Base-by-base conservation (phyloP, 2,888 invertebrate genomes). In the Yponomeuta cagnagella region DNA sequence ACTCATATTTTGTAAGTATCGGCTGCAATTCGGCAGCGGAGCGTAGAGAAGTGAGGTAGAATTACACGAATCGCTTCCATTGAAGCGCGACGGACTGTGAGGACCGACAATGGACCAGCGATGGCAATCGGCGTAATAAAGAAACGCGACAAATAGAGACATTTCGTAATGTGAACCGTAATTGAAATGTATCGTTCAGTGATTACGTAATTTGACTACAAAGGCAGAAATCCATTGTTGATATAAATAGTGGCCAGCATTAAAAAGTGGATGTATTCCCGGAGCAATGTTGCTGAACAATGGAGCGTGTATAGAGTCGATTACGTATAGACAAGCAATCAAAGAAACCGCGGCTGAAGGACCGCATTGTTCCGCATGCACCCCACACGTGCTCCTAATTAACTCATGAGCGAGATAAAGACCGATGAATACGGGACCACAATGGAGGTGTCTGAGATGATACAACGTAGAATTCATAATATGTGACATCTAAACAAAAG, bases 261-360 rank as follows among this genome's bases (percentile, higher is more conserved):
- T 65, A 65, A 65, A 65, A 65, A 31, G 23, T 65, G 65, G 30
- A 65, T 65, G 30, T 33, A 31, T 10, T 31, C 65, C 31, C 64
- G n/a, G 10, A 8, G 10, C 37, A 37, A 67, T 67, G n/a, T 30
- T 37, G 68, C 37, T 68, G 68, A 48, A 37, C 68, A 68, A 43
- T 68, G 68, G 37, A 12, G n/a, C 48, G 15, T 58, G 43, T 33
- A n/a, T n/a, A 48, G 75, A 77, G 76, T 78, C 83, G 80, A 83
- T 83, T 81, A 82, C 76, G 77, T 74, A 71, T 74, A 76, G 74
- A 74, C 74, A 76, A 33, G 15, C 58, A 70, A 58, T 85, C 89
- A 90, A 90, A 90, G 83, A 83, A 76, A 76, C 86, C 87, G 89
- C 83, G 77, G 75, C 82, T 85, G 82, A 89, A 89, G 85, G 85